Base-by-base conservation (phyloP, 2,888 invertebrate species). In the Teinopalpus imperialis region DNA sequence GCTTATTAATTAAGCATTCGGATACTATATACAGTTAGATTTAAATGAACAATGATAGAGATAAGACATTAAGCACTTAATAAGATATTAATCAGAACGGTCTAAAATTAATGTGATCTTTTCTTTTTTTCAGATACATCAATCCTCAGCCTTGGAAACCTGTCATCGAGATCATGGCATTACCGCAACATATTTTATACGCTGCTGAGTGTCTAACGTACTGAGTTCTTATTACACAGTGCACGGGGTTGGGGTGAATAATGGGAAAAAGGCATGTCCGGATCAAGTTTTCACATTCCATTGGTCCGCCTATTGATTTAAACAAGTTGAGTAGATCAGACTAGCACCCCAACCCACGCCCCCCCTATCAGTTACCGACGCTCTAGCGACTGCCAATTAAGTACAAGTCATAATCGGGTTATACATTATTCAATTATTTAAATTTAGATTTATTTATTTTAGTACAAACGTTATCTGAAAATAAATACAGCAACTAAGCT, bases 371-470 rank as follows among this genome's bases (percentile, higher is more conserved):
- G 87, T 87, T 86, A 86, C 87, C 87, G 79, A 81, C 82, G 85
- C 87, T 73, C 78, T 74, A 77, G 85, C 86, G 81, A 77, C 81
- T 80, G 83, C 86, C 86, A 83, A 86, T 80, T 82, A 79, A 88
- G 87, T 88, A 88, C 87, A 88, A 88, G 86, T 86, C 86, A 85
- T 77, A 77, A 45, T 74, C 83, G 81, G 82, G 82, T 86, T 80
- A 74, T 64, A 67, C 39, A 40, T 34, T 45, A 63, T 70, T 69
- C 77, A 70, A 69, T 68, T 79, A 80, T 76, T 79, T 83, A 81
- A 71, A 79, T 67, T 69, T 81, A 85, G 81, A 74, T 80, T 67
- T 82, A 80, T 74, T 80, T 75, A 83, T 68, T 76, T 69, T 78
- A 88, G 87, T 88, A 88, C 87, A 87, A 88, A 87, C 53, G 63